Base-by-base conservation (phyloP, 1,140 invertebrate species). In the Proales similis region DNA sequence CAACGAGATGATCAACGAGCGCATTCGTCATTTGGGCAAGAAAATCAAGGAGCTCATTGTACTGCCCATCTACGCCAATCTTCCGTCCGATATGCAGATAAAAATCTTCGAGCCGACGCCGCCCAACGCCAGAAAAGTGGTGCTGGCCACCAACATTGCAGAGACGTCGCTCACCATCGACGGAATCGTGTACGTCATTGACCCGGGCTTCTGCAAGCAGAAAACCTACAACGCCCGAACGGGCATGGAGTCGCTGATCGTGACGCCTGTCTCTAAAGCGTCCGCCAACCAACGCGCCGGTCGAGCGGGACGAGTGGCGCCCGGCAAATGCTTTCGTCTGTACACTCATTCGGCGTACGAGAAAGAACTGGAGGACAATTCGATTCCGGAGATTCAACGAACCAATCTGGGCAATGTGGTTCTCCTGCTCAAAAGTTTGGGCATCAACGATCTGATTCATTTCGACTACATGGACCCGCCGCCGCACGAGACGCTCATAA, bases 391-490 rank as follows among this genome's bases (percentile, higher is more conserved):
- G 63, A 70, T 75, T 32, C 67, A 69, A 29, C 39, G 66, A n/a
- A 70, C 76, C 20, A 77, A 77, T 64, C 67, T 77, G 11, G 73
- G 74, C 27, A 77, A 77, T 67, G 76, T 77, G 17, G 76, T 77
- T 14, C 65, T 77, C 11, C 63, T 77, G 36, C 63, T 77, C 20
- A 77, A 77, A 60, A 71, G 70, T 67, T 65, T 77, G 38, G 76
- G 76, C 2, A 96, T 98, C 48, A 90, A 96, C 74, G 93, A 98
- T 79, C 77, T 99, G 6, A 85, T 98, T 11, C 87, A 97, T 77
- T 99, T 99, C 80, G 94, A 99, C 74, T 99, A 95, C 70, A 75
- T 99, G 65, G 95, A 99, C 80, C 92, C 92, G 12, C 95, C 95
- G 3, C 92, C 93, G 0, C 87, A 94, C 71, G 92, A 99, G 78